These are phyloP conservation scores for Apamea anceps DNA, from an alignment of 2,888 invertebrate genomes.

Conservation along the genomic window DNA sequence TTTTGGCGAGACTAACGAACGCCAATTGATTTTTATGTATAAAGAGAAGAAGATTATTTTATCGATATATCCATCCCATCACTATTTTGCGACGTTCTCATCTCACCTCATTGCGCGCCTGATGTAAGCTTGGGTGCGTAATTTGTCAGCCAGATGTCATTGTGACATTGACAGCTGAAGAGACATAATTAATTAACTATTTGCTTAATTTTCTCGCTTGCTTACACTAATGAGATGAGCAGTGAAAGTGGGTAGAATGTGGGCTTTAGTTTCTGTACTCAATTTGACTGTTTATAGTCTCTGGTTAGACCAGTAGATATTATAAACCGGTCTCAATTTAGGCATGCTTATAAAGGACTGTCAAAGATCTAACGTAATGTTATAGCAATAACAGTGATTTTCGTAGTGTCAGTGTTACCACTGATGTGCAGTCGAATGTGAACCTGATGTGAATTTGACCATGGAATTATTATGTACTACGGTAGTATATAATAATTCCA, in stretches of 20 bases:
- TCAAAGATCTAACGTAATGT: neutral
- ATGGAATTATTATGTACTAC: too few species aligned
- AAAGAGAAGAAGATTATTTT: neutral
- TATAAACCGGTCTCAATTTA: constrained; percentile 18
- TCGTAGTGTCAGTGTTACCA: too few species aligned
- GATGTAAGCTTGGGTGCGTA: constrained; percentile 53
- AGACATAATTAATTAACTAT: constrained; percentile 45
- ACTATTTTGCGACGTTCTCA: constrained; percentile 21
- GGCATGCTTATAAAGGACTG: neutral
- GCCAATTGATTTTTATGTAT: too few species aligned
- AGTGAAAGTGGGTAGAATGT: constrained; percentile 40
- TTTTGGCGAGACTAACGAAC: too few species aligned
- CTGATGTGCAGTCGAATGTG: too few species aligned
- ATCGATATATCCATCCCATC: constrained; percentile 18
- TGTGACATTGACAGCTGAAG: constrained; percentile 37
- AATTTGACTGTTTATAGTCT: neutral
- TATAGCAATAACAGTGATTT: too few species aligned
- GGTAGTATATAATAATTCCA: too few species aligned
- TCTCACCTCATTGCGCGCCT: constrained; percentile 13
- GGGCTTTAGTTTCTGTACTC: constrained; percentile 36
- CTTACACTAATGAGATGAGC: constrained; percentile 39
- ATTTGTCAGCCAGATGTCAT: constrained; percentile 57
- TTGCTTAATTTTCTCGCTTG: constrained; percentile 48
- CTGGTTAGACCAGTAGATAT: neutral
- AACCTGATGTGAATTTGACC: too few species aligned